Conservation (phyloP, 1,140 invertebrate species). For the Zaprionus lachaisei region DNA sequence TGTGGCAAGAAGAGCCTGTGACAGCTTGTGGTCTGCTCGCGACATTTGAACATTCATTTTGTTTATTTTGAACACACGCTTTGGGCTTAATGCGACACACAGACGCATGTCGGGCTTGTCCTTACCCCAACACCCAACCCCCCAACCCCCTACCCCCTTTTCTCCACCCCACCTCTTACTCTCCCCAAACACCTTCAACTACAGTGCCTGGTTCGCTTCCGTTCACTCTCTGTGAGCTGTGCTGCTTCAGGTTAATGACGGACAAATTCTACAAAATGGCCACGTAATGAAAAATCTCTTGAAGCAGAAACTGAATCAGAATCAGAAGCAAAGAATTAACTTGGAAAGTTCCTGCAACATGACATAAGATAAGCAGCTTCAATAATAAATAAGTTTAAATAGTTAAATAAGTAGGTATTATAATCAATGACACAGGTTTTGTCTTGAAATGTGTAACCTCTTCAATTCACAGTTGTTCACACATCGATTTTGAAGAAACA, state of each 20-base stretch:
- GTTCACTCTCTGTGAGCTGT: neutral
- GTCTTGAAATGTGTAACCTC: too few relatives aligned
- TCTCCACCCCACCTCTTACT: too few relatives aligned
- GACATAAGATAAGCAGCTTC: neutral
- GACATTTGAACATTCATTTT: constrained; percentile 80
- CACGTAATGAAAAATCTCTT: constrained; percentile 11
- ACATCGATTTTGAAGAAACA: too few relatives aligned
- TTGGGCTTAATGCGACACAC: constrained; percentile 62
- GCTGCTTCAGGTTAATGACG: constrained; percentile 4
- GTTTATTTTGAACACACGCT: constrained; percentile 69
- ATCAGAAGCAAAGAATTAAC: neutral
- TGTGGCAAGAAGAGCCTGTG: constrained; percentile 61
- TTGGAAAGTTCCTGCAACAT: neutral
- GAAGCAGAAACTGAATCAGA: neutral
- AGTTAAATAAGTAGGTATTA: neutral
- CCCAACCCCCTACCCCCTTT: neutral
- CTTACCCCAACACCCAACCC: neutral
- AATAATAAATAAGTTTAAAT: too few relatives aligned
- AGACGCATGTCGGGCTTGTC: constrained; percentile 23
- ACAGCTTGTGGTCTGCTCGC: constrained; percentile 79
- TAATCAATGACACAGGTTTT: neutral
- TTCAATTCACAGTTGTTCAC: too few relatives aligned
- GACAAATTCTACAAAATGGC: constrained; percentile 18
- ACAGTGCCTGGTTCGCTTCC: neutral
- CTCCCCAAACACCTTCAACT: neutral